These are phyloP conservation scores for Drosophila monieri DNA, from an alignment of 2,888 invertebrate species.

Conservation along the genomic window DNA sequence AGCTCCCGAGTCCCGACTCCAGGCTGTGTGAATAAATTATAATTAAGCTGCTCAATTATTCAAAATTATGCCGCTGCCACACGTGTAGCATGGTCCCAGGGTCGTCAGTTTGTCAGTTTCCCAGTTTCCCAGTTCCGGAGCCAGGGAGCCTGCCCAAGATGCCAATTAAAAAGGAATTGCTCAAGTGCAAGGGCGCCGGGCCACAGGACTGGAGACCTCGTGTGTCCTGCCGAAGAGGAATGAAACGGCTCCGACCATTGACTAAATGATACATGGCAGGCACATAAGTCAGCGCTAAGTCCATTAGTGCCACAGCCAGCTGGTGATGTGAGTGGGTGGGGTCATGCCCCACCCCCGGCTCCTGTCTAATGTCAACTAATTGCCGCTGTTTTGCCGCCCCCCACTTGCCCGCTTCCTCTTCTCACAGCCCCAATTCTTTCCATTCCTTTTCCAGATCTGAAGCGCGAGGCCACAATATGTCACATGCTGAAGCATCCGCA, in stretches of 20 bases:
- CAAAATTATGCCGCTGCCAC: conserved; percentile 70
- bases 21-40: conserved; percentile 73
- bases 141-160: conserved; percentile 23
- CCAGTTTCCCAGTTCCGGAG: conserved; percentile 2
- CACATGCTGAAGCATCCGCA: conserved; percentile 99
- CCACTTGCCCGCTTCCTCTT: neutral
- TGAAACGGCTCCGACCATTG: conserved; percentile 53
- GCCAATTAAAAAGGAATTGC: conserved; percentile 74
- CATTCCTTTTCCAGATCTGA: conserved; percentile 90
- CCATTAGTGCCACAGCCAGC: conserved; percentile 62
- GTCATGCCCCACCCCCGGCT: conserved; percentile 1
- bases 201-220: neutral
- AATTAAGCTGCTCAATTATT: conserved; percentile 77
- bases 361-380: conserved; percentile 62
- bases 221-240: conserved; percentile 4
- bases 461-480: conserved; percentile 98
- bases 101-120: conserved; percentile 15
- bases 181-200: conserved; percentile 60
- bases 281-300: conserved; percentile 71
- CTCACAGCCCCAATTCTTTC: neutral
- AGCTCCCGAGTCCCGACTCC: conserved; percentile 10
- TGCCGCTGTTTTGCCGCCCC: conserved; percentile 37
- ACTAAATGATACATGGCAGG: conserved; percentile 71
- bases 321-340: conserved; percentile 37
- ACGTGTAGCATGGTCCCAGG: conserved; percentile 55